Base-by-base conservation (phyloP, 2,888 invertebrate species). In the Apamea monoglypha region DNA sequence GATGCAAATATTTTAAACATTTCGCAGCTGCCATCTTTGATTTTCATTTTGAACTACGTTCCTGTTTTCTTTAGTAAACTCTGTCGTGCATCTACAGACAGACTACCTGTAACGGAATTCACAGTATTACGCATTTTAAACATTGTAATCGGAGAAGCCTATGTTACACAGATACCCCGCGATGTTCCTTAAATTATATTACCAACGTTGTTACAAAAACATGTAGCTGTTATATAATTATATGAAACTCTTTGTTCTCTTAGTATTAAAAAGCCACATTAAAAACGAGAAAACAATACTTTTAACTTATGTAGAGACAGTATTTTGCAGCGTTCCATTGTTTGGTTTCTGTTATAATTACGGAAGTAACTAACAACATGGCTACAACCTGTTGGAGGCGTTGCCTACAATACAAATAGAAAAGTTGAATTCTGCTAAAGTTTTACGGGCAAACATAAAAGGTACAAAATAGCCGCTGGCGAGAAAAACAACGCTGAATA, bases 341-440 rank as follows among this genome's bases (percentile, higher is more conserved):
- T 90, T 89, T 89, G 79, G 74, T 79, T 84, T 81, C 81, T 87
- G 82, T 89, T 85, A 88, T 87, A 85, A 88, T 89, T 88, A 86
- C 87, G 84, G 83, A 84, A 85, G 85, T 83, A 81, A 84, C 80
- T 89, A 88, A 86, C 87, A 89, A 81, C 83, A 83, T 87, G 88
- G 76, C 77, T 82, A 81, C 89, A 86, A 89, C 89, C 90, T 89
- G 89, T 90, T 88, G 84, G 80, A 80, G 75, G 73, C 78, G 76
- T 75, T 78, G 78, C 77, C 71, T 78, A 80, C 76, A 86, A 83
- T 74, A 88, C 70, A 85, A 87, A 89, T 87, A 84, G 74, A 86
- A 83, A 83, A 85, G 83, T 81, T 81, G 61, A 76, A 83, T 76
- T 81, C 80, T 76, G 80, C 76, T 81, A 69, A 79, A 86, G 81